Percentiles rank a stretch among this genome's conserved stretches.
phyloP scores from a whole-genome alignment of 2,888 invertebrate species.

The Calephelis perditalis region DNA sequence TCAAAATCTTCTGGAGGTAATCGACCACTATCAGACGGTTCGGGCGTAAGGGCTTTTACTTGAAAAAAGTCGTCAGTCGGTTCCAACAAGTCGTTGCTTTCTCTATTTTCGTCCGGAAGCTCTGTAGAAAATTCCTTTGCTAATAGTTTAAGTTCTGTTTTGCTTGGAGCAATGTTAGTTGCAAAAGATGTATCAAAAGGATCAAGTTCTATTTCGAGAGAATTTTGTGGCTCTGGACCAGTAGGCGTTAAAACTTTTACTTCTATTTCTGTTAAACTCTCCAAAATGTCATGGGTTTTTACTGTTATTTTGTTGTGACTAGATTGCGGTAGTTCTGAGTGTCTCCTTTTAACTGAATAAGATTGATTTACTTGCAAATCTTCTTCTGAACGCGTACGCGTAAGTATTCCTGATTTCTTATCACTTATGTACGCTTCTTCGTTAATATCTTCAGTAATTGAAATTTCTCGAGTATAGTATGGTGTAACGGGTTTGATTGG shows the following conservation, averaged over 20 bases:
- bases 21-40: conserved; percentile 54
- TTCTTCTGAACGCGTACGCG: conserved; percentile 81
- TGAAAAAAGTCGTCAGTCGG: conserved; percentile 78
- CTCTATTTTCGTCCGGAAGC: conserved; percentile 45
- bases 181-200: conserved; percentile 41
- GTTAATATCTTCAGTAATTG: conserved; percentile 73
- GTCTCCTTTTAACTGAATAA: conserved; percentile 60
- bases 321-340: conserved; percentile 68
- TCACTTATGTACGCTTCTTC: conserved; percentile 82
- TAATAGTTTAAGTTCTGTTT: conserved; percentile 86
- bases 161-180: conserved; percentile 85
- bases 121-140: conserved; percentile 85
- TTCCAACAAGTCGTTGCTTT: conserved; percentile 66
- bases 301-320: conserved; percentile 40
- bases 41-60: conserved; percentile 85
- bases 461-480: conserved; percentile 83
- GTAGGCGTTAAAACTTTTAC: conserved; percentile 83
- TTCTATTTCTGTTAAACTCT: conserved; percentile 45
- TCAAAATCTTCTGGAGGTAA: conserved; percentile 75
- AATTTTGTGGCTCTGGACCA: conserved; percentile 56
- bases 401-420: conserved; percentile 77
- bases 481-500: conserved; percentile 87
- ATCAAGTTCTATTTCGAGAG: conserved; percentile 75
- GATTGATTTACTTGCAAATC: conserved; percentile 77
- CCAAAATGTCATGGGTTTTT: conserved; percentile 56